A percentile compares a stretch with the other conserved stretches of the same genome.
Conservation (phyloP, 2,888 invertebrate genomes). For the Macrosiphum euphorbiae region DNA sequence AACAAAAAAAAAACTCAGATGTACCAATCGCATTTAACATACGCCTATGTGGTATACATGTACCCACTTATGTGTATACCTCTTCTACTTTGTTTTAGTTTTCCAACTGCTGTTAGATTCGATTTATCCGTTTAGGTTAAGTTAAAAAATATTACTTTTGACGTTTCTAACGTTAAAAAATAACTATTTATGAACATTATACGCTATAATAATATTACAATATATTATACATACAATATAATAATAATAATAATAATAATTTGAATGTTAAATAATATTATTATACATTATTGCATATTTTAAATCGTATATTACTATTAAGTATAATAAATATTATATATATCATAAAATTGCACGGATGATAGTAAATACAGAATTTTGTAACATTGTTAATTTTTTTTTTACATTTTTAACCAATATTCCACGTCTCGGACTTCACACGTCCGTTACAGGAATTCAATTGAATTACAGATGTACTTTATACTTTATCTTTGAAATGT, state of each 20-base stretch:
- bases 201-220: constrained; percentile 11
- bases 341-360: neutral
- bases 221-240: neutral
- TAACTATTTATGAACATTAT: constrained; percentile 39
- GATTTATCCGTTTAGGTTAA: constrained; percentile 7
- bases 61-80: neutral
- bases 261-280: neutral
- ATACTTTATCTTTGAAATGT: neutral
- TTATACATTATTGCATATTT: constrained; percentile 39
- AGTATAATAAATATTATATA: constrained; percentile 3
- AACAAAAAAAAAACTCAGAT: neutral
- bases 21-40: constrained; percentile 9
- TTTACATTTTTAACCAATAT: neutral
- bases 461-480: neutral
- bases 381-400: neutral
- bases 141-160: constrained; percentile 7
- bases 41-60: neutral
- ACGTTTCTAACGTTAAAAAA: neutral
- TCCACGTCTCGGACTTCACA: neutral
- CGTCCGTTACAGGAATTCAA: neutral
- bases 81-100: constrained; percentile 1
- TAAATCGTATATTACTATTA: constrained; percentile 30
- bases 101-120: constrained; percentile 30
- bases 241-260: neutral
- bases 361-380: constrained; percentile 41